A percentile compares a stretch with the other conserved stretches of the same genome.
These are phyloP conservation scores for Boulengerochromis microlepis DNA, from an alignment of 2,113 vertebrate genomes.

Conservation along the genomic window DNA sequence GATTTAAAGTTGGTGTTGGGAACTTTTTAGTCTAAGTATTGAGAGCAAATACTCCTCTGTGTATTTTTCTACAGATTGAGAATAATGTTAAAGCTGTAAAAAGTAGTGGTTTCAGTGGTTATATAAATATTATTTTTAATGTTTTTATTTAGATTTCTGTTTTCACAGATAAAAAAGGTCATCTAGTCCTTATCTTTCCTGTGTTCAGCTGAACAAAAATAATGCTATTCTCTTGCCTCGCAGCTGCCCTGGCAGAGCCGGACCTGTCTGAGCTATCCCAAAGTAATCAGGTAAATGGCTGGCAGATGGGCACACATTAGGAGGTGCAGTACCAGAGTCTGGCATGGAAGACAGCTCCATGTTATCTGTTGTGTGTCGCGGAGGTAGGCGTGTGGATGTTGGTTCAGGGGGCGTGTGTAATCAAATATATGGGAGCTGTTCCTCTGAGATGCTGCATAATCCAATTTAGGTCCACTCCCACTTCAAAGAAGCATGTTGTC, in stretches of 20 bases:
- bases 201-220: not conserved
- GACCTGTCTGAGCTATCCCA: slow-evolving; percentile 18
- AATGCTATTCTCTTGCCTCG: not conserved
- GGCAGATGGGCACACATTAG: slow-evolving; percentile 51
- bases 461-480: slow-evolving; percentile 47
- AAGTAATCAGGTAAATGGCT: slow-evolving; percentile 66
- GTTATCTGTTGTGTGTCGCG: slow-evolving; percentile 30
- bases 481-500: slow-evolving; percentile 55
- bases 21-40: not conserved
- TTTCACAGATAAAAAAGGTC: not conserved
- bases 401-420: slow-evolving; percentile 35
- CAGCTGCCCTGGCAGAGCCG: slow-evolving; percentile 21
- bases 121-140: not conserved
- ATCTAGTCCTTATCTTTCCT: slow-evolving; percentile 9
- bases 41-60: not conserved
- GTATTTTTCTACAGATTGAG: not conserved
- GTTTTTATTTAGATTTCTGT: not conserved
- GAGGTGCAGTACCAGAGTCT: slow-evolving; percentile 15
- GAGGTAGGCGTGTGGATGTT: slow-evolving; percentile 3
- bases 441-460: slow-evolving; percentile 48
- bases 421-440: slow-evolving; percentile 64
- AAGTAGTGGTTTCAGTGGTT: not conserved
- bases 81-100: not conserved
- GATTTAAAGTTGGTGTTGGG: slow-evolving; percentile 3
- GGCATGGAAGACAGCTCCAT: not conserved